phyloP scores from a whole-genome alignment of 1,140 invertebrate genomes.

The Choristoneura fumiferana region DNA sequence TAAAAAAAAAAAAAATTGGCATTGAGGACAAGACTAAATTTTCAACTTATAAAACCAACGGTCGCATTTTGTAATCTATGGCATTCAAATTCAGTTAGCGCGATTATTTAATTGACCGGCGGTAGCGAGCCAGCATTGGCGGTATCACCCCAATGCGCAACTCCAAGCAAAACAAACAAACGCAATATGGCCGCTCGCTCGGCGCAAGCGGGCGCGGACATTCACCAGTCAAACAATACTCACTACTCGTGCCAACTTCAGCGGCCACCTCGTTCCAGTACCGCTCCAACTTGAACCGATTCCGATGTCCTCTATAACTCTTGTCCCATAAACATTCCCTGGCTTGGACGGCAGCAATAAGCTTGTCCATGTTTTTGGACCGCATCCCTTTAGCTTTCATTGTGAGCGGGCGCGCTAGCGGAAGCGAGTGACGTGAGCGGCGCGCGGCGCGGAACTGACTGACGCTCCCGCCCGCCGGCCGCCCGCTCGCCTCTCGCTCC shows the following conservation, averaged over 20 bases:
- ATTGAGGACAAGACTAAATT: too few species aligned
- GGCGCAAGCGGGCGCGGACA: conserved; percentile 32
- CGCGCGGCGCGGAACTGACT: conserved; percentile 46
- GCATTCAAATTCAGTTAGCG: too few species aligned
- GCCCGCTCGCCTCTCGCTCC: conserved; percentile 34
- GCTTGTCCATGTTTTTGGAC: conserved; percentile 66
- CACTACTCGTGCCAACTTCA: conserved; percentile 67
- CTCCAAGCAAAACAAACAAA: conserved; percentile 14
- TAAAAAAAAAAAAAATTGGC: too few species aligned
- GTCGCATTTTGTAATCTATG: too few species aligned
- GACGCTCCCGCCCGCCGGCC: conserved; percentile 32
- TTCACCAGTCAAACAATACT: conserved; percentile 50
- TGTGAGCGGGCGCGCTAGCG: conserved; percentile 50
- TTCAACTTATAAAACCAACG: too few species aligned
- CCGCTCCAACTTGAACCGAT: conserved; percentile 67
- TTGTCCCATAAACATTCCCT: conserved; percentile 73
- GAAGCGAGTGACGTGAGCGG: conserved; percentile 40
- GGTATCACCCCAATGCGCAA: conserved; percentile 21
- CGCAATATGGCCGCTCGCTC: conserved; percentile 34
- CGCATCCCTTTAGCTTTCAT: conserved; percentile 56
- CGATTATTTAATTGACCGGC: too few species aligned
- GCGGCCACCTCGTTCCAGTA: conserved; percentile 73
- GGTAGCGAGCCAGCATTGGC: neutral
- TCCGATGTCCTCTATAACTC: conserved; percentile 65
- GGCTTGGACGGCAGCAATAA: conserved; percentile 67